Conservation (phyloP, 2,113 vertebrate species). For the Coregonus clupeaformis region DNA sequence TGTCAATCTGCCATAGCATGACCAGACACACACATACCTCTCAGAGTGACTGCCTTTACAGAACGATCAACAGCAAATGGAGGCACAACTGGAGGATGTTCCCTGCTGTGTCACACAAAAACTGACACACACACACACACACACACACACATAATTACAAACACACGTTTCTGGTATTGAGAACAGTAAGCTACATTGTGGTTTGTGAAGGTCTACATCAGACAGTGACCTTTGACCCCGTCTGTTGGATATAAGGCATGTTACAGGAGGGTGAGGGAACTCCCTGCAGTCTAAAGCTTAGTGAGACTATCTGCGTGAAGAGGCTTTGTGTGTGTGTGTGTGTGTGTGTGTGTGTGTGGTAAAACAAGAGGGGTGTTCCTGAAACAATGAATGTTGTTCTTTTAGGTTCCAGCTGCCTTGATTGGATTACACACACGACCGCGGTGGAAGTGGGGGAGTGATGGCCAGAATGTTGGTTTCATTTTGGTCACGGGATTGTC, state of each 20-base stretch:
- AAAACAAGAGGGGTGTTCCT: conserved; percentile 37
- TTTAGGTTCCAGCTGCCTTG: conserved; percentile 23
- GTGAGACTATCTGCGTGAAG: too few relatives aligned
- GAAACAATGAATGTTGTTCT: conserved; percentile 31
- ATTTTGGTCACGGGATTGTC: conserved; percentile 51
- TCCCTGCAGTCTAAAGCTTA: not conserved
- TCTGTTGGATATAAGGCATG: not conserved
- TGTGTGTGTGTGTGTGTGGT: conserved; percentile 1
- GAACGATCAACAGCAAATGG: not conserved
- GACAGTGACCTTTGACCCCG: too few relatives aligned
- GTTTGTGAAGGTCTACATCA: not conserved
- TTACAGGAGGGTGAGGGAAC: not conserved
- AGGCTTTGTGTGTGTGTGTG: too few relatives aligned
- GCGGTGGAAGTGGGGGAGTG: conserved; percentile 47
- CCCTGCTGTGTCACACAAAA: not conserved
- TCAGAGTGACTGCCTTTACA: not conserved
- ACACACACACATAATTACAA: not conserved
- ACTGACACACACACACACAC: not conserved
- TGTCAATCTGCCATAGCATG: too few relatives aligned
- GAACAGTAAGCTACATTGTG: too few relatives aligned
- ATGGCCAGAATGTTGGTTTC: conserved; percentile 59
- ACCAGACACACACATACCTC: not conserved
- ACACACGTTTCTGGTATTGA: too few relatives aligned
- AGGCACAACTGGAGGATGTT: not conserved
- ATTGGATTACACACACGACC: not conserved